Evolutionary conservation across 2,797 vertebrate genomes (phyloP).

Genomic region (Parotocinclus haroldoi): DNA sequence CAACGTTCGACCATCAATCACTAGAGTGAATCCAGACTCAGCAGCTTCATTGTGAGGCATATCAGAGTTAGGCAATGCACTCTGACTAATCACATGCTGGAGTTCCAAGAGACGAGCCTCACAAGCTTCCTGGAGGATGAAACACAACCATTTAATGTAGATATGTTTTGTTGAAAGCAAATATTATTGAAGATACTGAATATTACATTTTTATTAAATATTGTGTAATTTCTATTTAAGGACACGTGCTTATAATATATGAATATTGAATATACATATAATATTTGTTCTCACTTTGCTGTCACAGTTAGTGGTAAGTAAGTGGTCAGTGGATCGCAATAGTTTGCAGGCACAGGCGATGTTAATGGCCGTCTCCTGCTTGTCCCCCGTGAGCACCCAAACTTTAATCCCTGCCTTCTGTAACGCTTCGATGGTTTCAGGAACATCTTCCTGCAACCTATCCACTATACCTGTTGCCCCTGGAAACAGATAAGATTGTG

Average conservation of each 20-base stretch:
- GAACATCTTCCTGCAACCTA: constrained; percentile 89
- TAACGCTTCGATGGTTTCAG: constrained; percentile 86
- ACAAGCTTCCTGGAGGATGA: constrained; percentile 74
- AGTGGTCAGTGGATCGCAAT: constrained; percentile 72
- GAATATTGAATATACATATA: no score
- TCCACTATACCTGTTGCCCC: constrained; percentile 93
- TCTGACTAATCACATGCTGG: constrained; percentile 63
- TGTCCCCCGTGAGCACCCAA: constrained; percentile 96
- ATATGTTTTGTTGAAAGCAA: background rate
- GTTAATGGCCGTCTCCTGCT: constrained; percentile 92
- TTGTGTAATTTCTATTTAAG: no score
- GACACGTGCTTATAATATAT: no score
- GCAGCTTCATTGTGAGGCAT: constrained; percentile 31
- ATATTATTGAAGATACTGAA: no score
- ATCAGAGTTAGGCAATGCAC: constrained; percentile 38
- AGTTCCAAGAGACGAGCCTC: constrained; percentile 70
- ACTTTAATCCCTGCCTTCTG: constrained; percentile 86
- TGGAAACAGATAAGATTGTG: constrained; percentile 47
- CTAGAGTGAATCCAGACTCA: constrained; percentile 65
- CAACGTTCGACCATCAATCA: constrained; percentile 84
- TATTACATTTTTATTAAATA: no score
- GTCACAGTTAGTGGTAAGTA: constrained; percentile 77
- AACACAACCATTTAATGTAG: background rate
- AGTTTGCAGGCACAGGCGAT: constrained; percentile 87
- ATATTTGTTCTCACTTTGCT: constrained; percentile 57